Evolutionary conservation across 2,113 vertebrate genomes (phyloP).

Genomic region (Crotophaga sulcirostris): DNA sequence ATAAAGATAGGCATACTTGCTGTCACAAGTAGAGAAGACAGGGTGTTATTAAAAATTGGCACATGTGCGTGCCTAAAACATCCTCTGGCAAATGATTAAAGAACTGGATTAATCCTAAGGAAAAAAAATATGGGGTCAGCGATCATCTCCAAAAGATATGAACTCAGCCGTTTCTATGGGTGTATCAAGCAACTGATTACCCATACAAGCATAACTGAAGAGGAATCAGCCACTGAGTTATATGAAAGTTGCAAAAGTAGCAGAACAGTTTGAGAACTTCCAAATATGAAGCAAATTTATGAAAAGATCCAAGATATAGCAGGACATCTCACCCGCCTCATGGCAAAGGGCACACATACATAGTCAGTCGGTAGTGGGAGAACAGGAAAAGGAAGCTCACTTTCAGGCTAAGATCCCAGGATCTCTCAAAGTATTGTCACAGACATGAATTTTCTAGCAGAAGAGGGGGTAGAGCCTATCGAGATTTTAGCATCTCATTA

Average conservation of each 20-base stretch:
- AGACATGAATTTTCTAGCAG: not conserved
- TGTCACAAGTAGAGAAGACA: slow-evolving; percentile 49
- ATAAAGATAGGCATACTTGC: slow-evolving; percentile 48
- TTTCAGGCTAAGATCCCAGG: not conserved
- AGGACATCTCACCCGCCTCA: not conserved
- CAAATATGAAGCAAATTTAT: not conserved
- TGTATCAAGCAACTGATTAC: not conserved
- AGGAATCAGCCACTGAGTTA: not conserved
- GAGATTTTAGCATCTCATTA: not conserved
- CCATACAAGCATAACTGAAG: not conserved
- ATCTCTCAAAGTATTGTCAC: not conserved
- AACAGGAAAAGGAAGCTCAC: not conserved
- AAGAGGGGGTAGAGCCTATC: not conserved
- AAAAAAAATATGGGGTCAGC: not conserved
- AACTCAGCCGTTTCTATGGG: not conserved
- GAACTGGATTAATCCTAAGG: not conserved
- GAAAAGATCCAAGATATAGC: not conserved
- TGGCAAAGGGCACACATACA: not conserved
- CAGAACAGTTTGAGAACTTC: not conserved
- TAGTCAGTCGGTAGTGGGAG: not conserved
- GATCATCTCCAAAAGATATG: not conserved
- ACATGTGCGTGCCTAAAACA: slow-evolving; percentile 24
- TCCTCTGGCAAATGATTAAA: slow-evolving; percentile 59
- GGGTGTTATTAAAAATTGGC: slow-evolving; percentile 40
- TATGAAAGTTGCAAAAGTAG: not conserved